Evolutionary conservation across 1,140 invertebrate genomes (phyloP), one percentile per base, ranked within the genome.

Genomic region (Drosophila quadrilineata): DNA sequence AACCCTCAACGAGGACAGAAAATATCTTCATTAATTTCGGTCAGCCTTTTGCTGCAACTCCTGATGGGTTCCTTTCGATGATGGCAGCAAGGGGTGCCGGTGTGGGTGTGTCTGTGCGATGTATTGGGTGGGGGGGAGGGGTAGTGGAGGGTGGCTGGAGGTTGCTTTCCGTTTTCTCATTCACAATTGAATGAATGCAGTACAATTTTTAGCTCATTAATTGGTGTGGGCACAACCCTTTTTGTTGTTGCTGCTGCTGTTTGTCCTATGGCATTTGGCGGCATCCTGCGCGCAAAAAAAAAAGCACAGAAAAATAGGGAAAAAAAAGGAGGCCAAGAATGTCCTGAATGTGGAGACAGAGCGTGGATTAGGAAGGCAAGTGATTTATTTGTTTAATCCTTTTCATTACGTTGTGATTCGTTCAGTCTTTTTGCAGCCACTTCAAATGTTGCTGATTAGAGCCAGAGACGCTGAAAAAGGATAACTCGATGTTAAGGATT

Each of bases 351-450:
- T n/a, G n/a, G n/a, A n/a, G 69, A 63, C 48, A 40, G 60, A 73
- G 69, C 45, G n/a, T n/a, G n/a, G n/a, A n/a, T n/a, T n/a, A n/a
- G n/a, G n/a, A n/a, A n/a, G n/a, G n/a, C 68, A 60, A 87, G 74
- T 87, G 84, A 87, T 87, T 87, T 87, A 87, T 87, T 87, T 87
- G 68, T 71, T 87, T 87, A 87, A 87, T 87, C 84, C 84, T 66
- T 84, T 87, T 84, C 71, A 68, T 67, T 84, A 63, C 63, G 53
- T 58, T 49, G 43, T 43, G 66, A 75, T 80, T 80, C 75, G 56
- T 80, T 82, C 66, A 46, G 35, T 63, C 50, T 45, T 49, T 50
- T 43, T 43, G 31, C 35, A 33, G 52, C 50, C 36, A 86, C 70
- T 79, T 85, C 54, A 84, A 84, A 77, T 85, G 79, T 79, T 71